Evolutionary conservation across 2,888 invertebrate genomes (phyloP).

Genomic region (Gandaritis pyraliata): DNA sequence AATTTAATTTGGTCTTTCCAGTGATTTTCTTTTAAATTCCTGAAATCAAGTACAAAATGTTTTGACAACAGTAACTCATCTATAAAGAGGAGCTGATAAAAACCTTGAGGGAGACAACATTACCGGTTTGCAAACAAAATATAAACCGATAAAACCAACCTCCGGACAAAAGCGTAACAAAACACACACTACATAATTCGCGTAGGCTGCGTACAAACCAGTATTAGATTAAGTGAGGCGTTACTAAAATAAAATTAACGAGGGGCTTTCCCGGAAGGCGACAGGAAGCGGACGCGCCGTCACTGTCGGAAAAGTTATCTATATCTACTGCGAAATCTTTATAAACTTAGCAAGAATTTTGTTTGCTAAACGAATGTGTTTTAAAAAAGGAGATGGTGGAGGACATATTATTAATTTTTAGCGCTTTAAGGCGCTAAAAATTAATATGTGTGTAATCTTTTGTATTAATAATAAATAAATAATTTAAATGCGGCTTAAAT

Average conservation of each 20-base stretch:
- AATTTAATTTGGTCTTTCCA: conserved; percentile 51
- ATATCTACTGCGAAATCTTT: conserved; percentile 68
- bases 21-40: neutral
- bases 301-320: conserved; percentile 69
- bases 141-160: neutral
- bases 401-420: neutral
- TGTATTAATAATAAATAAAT: too few relatives aligned
- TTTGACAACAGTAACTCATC: neutral
- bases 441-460: too few relatives aligned
- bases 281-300: conserved; percentile 69
- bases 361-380: conserved; percentile 28
- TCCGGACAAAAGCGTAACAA: conserved; percentile 13
- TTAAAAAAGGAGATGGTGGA: neutral
- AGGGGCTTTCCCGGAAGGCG: conserved; percentile 72
- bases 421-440: too few relatives aligned
- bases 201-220: conserved; percentile 49
- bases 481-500: too few relatives aligned
- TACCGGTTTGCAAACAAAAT: conserved; percentile 1
- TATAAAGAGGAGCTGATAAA: neutral
- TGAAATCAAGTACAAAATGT: neutral
- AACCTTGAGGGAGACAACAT: neutral
- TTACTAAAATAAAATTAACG: conserved; percentile 79
- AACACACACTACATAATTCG: conserved; percentile 37
- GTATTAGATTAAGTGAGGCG: conserved; percentile 72
- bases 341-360: conserved; percentile 65